Conservation (phyloP, 2,113 vertebrate species). For the Dolichotis patagonum region DNA sequence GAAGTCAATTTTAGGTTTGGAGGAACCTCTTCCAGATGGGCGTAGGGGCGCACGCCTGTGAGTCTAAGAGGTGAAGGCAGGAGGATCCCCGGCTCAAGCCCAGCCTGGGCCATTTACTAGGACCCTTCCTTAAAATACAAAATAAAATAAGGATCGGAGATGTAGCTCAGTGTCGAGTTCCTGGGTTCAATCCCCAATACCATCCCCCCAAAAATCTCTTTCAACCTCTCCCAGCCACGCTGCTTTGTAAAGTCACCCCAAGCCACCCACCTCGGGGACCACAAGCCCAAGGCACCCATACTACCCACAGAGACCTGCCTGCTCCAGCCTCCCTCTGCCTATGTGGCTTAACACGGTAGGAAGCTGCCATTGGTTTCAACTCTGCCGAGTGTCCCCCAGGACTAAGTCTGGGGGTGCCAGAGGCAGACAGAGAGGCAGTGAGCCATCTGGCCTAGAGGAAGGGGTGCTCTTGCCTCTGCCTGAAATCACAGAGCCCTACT, state of each 20-base stretch:
- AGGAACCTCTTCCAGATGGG: neutral
- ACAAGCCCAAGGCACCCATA: neutral
- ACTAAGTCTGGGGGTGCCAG: neutral
- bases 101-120: neutral
- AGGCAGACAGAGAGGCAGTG: neutral
- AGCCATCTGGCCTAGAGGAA: neutral
- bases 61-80: neutral
- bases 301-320: neutral
- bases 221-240: neutral
- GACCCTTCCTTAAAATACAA: neutral
- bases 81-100: neutral
- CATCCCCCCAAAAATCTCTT: neutral
- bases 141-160: neutral
- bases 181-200: neutral
- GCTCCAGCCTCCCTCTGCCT: neutral
- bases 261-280: neutral
- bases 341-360: neutral
- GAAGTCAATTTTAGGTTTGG: neutral
- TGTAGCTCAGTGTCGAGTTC: neutral
- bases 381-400: neutral
- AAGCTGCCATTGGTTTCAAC: neutral
- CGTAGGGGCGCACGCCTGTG: neutral
- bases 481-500: conserved; percentile 54
- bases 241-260: neutral
- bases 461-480: neutral